Percentiles rank a stretch among this genome's conserved stretches.
Evolutionary conservation across 2,797 vertebrate species (phyloP).

Genomic region (Etheostoma perlongum): DNA sequence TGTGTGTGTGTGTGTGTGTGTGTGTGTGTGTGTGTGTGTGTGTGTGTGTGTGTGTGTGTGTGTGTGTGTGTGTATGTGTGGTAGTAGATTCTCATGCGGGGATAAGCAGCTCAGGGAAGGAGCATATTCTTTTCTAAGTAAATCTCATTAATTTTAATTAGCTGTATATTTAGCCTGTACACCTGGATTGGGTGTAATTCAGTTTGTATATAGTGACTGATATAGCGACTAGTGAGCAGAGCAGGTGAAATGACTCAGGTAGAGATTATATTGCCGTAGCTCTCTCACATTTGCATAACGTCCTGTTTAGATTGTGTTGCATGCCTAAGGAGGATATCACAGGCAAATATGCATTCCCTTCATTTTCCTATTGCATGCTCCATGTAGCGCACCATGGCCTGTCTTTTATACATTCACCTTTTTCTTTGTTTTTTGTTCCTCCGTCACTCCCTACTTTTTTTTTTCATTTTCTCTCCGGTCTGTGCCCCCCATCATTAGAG

Average conservation of each 20-base stretch:
- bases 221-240: slow-evolving; percentile 47
- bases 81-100: slow-evolving; percentile 67
- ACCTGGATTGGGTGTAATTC: slow-evolving; percentile 76
- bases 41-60: slow-evolving; percentile 30
- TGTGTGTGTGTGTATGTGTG: slow-evolving; percentile 42
- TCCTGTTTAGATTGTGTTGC: slow-evolving; percentile 68
- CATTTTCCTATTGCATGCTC: slow-evolving; percentile 60
- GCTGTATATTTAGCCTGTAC: slow-evolving; percentile 82
- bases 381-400: slow-evolving; percentile 40
- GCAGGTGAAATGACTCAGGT: slow-evolving; percentile 73
- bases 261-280: slow-evolving; percentile 59
- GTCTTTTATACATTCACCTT: slow-evolving; percentile 61
- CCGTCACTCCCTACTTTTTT: slow-evolving; percentile 34
- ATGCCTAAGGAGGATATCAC: slow-evolving; percentile 71
- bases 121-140: slow-evolving; percentile 81
- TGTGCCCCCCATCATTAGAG: slow-evolving; percentile 69
- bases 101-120: slow-evolving; percentile 79
- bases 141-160: slow-evolving; percentile 87
- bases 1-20: slow-evolving; percentile 21
- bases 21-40: slow-evolving; percentile 28
- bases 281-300: slow-evolving; percentile 71
- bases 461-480: slow-evolving; percentile 63
- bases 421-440: slow-evolving; percentile 28
- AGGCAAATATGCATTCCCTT: slow-evolving; percentile 64
- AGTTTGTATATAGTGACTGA: slow-evolving; percentile 56